These are phyloP conservation scores for Atta texana DNA, from an alignment of 1,140 invertebrate genomes.

Conservation along the genomic window DNA sequence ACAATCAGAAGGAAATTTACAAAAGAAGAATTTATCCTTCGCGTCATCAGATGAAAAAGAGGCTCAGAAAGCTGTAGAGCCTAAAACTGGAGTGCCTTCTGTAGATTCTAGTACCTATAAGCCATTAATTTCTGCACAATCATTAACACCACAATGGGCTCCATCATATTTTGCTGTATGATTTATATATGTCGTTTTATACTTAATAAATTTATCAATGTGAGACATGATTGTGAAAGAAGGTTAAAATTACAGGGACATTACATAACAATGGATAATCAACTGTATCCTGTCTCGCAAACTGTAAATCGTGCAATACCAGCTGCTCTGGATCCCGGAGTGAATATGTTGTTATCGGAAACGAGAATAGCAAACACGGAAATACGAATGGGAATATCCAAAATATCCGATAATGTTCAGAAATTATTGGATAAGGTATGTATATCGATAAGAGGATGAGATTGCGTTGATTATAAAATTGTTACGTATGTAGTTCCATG, in stretches of 20 bases:
- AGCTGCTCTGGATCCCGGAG: conserved; percentile 78
- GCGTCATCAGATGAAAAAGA: conserved; percentile 63
- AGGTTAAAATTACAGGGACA: conserved; percentile 74
- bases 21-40: conserved; percentile 64
- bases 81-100: conserved; percentile 61
- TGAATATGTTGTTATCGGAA: conserved; percentile 84
- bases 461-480: conserved; percentile 42
- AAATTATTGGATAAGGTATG: conserved; percentile 83
- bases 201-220: conserved; percentile 11
- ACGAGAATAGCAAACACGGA: conserved; percentile 84
- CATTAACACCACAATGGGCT: conserved; percentile 67
- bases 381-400: conserved; percentile 84
- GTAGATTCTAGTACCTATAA: conserved; percentile 61
- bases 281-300: conserved; percentile 75
- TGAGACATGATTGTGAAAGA: neutral
- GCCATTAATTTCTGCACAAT: conserved; percentile 68
- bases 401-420: conserved; percentile 85
- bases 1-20: conserved; percentile 56
- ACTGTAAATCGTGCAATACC: conserved; percentile 74
- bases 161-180: conserved; percentile 73
- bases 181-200: neutral
- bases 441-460: conserved; percentile 14
- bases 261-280: conserved; percentile 77
- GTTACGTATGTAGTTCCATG: conserved; percentile 77
- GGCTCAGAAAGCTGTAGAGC: conserved; percentile 61